Evolutionary conservation across 1,140 invertebrate species (phyloP).

Genomic region (Tetraneura akinire): DNA sequence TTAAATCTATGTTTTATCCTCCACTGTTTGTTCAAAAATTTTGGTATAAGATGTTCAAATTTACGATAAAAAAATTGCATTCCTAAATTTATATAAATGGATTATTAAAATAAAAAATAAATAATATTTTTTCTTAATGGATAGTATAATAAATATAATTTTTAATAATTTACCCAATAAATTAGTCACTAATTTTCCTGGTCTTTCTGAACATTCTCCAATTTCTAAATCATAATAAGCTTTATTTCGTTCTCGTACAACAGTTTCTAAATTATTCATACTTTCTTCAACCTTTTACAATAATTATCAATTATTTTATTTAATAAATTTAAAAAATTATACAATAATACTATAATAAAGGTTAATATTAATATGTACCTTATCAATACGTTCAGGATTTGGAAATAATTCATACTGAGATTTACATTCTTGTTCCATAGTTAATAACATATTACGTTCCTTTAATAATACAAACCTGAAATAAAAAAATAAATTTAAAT

Average conservation of each 20-base stretch:
- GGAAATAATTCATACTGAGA: slow-evolving; percentile 75
- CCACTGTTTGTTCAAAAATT: slow-evolving; percentile 67
- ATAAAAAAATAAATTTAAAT: too few species aligned
- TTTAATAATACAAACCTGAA: slow-evolving; percentile 87
- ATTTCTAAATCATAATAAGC: slow-evolving; percentile 91
- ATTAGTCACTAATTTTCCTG: slow-evolving; percentile 64
- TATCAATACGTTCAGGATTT: slow-evolving; percentile 92
- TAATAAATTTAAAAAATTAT: slow-evolving; percentile 32
- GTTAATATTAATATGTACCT: slow-evolving; percentile 67
- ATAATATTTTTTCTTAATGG: neutral
- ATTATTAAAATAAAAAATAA: neutral
- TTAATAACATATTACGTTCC: slow-evolving; percentile 95
- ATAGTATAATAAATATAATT: neutral
- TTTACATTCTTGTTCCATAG: slow-evolving; percentile 88
- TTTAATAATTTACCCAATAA: slow-evolving; percentile 61
- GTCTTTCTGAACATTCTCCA: slow-evolving; percentile 78
- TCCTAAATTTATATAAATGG: slow-evolving; percentile 55
- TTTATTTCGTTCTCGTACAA: slow-evolving; percentile 88
- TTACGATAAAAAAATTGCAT: slow-evolving; percentile 58
- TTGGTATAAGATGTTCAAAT: slow-evolving; percentile 64
- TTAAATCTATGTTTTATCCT: slow-evolving; percentile 60
- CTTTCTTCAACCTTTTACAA: slow-evolving; percentile 74
- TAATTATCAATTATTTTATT: neutral
- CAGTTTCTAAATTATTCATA: slow-evolving; percentile 91
- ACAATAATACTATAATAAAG: slow-evolving; percentile 6